Conservation (phyloP, 2,888 invertebrate species). For the Carterocephalus palaemon region DNA sequence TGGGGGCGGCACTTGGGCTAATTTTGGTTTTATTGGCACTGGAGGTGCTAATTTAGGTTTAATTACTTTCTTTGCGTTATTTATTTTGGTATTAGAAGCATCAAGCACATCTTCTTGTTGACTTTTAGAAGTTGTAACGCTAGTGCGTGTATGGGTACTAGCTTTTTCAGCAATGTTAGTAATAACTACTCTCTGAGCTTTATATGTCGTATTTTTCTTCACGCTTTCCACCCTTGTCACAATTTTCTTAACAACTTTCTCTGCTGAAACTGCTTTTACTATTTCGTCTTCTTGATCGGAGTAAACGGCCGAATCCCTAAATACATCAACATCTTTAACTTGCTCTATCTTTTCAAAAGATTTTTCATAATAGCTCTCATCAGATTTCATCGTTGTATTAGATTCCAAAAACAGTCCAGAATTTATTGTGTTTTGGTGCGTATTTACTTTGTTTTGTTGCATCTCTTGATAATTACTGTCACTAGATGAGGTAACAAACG, state of each 20-base stretch:
- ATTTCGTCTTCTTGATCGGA: slow-evolving; percentile 84
- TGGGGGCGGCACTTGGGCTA: slow-evolving; percentile 47
- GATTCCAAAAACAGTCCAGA: slow-evolving; percentile 26
- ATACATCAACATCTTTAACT: slow-evolving; percentile 82
- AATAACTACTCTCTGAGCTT: slow-evolving; percentile 47
- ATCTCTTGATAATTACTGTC: slow-evolving; percentile 69
- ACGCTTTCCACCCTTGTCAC: slow-evolving; percentile 52
- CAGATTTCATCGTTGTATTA: slow-evolving; percentile 51
- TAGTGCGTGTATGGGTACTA: slow-evolving; percentile 41
- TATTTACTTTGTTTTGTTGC: slow-evolving; percentile 38
- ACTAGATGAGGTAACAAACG: slow-evolving; percentile 76
- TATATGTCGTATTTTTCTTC: slow-evolving; percentile 53
- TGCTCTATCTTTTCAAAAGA: slow-evolving; percentile 87
- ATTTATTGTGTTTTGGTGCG: slow-evolving; percentile 11
- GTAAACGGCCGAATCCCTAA: slow-evolving; percentile 90
- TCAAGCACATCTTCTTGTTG: slow-evolving; percentile 37
- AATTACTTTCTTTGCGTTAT: slow-evolving; percentile 40
- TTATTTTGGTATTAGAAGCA: slow-evolving; percentile 32
- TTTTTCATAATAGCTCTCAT: slow-evolving; percentile 87
- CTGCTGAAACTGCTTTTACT: slow-evolving; percentile 39
- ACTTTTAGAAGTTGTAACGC: slow-evolving; percentile 43
- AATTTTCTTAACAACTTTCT: slow-evolving; percentile 44
- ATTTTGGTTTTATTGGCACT: slow-evolving; percentile 81
- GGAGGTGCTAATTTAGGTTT: slow-evolving; percentile 81
- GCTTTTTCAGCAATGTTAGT: slow-evolving; percentile 47